These are phyloP conservation scores for Pseudochirops cupreus DNA, from an alignment of 2,797 vertebrate genomes.

Conservation along the genomic window DNA sequence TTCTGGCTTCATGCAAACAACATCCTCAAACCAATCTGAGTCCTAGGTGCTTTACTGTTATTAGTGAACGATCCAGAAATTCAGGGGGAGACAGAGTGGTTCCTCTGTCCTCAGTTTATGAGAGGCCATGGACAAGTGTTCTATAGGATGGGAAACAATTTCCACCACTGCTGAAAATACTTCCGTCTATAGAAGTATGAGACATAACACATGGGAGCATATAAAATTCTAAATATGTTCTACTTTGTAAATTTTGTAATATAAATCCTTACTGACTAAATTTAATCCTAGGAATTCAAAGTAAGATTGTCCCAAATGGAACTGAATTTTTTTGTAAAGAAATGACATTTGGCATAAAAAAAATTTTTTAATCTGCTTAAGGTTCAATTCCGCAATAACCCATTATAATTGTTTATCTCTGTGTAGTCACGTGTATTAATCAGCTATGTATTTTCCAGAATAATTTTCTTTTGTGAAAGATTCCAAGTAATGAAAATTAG, in stretches of 20 bases:
- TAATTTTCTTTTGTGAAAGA: slow-evolving; percentile 78
- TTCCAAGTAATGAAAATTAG: slow-evolving; percentile 81
- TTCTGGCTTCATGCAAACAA: neutral
- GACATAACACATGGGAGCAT: neutral
- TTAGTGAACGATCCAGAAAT: neutral
- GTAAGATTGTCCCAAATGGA: slow-evolving; percentile 1
- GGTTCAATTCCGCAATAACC: slow-evolving; percentile 18
- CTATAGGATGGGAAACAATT: neutral
- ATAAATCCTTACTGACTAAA: slow-evolving; percentile 10
- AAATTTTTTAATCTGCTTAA: neutral
- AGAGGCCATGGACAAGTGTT: neutral
- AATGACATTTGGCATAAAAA: neutral
- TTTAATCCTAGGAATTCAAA: slow-evolving; percentile 25
- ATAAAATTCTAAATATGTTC: slow-evolving; percentile 24
- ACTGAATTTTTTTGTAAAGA: neutral
- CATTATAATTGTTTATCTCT: neutral
- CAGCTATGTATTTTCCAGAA: slow-evolving; percentile 74
- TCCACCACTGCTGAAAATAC: neutral
- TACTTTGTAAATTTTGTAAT: neutral
- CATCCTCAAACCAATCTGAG: neutral
- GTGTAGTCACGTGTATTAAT: neutral
- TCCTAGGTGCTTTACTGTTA: neutral
- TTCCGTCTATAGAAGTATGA: neutral
- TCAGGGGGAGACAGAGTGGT: neutral
- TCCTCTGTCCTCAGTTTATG: neutral